Percentiles rank a stretch among this genome's conserved stretches.
Evolutionary conservation across 2,888 invertebrate genomes (phyloP).

Genomic region (Stenolophus ochropezus): DNA sequence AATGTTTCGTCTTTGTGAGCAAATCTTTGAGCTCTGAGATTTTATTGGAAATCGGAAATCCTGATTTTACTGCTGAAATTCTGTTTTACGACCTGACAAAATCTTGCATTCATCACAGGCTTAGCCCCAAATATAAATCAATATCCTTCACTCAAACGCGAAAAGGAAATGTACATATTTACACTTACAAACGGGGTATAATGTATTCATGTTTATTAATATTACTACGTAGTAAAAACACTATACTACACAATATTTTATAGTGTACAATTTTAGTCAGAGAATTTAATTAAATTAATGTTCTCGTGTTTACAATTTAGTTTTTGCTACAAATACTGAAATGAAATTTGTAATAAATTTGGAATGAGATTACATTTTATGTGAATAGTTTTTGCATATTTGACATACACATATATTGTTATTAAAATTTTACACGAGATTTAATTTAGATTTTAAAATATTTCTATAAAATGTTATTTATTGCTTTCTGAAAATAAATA

Average conservation of each 20-base stretch:
- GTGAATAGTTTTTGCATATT: background rate
- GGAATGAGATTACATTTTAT: background rate
- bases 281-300: background rate
- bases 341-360: background rate
- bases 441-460: background rate
- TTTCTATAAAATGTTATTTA: no score
- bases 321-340: no score
- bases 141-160: background rate
- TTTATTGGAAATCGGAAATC: constrained; percentile 1
- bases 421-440: background rate
- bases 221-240: background rate
- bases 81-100: constrained; percentile 7
- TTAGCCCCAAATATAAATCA: background rate
- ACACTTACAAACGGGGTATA: no score
- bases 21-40: background rate
- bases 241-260: background rate
- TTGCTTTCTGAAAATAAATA: background rate
- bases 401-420: background rate
- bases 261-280: background rate
- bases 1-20: background rate
- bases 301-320: background rate
- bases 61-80: constrained; percentile 6
- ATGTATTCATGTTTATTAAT: background rate
- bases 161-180: background rate
- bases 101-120: background rate